These are phyloP conservation scores for Ennomos erosarius DNA, from an alignment of 2,888 invertebrate species.

Conservation along the genomic window DNA sequence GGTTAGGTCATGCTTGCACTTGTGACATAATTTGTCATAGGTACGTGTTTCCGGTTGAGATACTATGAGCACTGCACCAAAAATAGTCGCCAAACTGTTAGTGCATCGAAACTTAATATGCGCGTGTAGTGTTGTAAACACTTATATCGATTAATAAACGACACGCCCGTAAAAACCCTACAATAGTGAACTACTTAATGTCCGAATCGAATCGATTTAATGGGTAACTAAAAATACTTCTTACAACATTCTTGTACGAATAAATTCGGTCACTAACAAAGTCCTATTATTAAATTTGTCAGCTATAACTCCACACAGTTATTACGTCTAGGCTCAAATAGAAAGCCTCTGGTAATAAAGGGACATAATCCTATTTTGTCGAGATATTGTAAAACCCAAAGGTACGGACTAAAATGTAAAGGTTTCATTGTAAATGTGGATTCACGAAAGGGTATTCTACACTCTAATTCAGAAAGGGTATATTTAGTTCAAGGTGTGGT, in stretches of 20 bases:
- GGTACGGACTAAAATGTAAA: conserved; percentile 41
- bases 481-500: conserved; percentile 20
- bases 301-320: conserved; percentile 35
- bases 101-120: no score
- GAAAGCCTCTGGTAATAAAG: conserved; percentile 44
- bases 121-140: no score
- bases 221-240: no score
- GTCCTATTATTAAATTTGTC: conserved; percentile 34
- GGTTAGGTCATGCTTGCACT: conserved; percentile 37
- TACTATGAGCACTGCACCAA: neutral
- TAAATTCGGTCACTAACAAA: no score
- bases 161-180: no score
- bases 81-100: neutral
- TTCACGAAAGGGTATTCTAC: conserved; percentile 31
- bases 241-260: no score
- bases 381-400: conserved; percentile 46
- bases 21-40: conserved; percentile 35
- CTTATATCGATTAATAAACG: no score
- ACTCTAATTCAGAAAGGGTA: conserved; percentile 30
- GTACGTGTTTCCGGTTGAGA: conserved; percentile 13
- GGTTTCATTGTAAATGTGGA: conserved; percentile 37
- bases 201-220: no score
- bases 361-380: conserved; percentile 45
- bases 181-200: no score
- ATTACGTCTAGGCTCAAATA: conserved; percentile 35